Evolutionary conservation across 2,797 vertebrate species (phyloP).

Genomic region (Sternarchorhynchus goeldii): DNA sequence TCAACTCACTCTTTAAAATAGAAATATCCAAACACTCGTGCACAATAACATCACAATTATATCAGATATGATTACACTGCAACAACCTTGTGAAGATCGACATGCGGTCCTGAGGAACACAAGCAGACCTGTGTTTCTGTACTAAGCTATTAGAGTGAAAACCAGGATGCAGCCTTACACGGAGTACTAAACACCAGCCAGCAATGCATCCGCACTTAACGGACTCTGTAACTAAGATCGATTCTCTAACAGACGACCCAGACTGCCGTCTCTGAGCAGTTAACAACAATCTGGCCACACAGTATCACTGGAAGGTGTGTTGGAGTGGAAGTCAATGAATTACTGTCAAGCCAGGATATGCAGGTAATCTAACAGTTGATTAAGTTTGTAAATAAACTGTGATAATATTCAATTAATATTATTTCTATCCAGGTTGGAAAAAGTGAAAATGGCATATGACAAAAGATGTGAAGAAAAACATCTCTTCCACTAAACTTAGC

Average conservation of each 20-base stretch:
- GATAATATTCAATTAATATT: background rate
- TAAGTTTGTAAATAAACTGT: slow-evolving; percentile 16
- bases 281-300: slow-evolving; percentile 28
- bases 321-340: slow-evolving; percentile 4
- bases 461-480: too few relatives aligned
- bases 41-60: too few relatives aligned
- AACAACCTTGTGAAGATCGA: too few relatives aligned
- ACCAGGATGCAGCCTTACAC: background rate
- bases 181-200: slow-evolving; percentile 20
- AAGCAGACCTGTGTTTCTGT: background rate
- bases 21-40: too few relatives aligned
- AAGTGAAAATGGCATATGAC: too few relatives aligned
- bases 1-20: too few relatives aligned
- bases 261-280: slow-evolving; percentile 56
- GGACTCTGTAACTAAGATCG: slow-evolving; percentile 59
- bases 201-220: background rate
- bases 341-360: slow-evolving; percentile 14
- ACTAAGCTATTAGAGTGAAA: slow-evolving; percentile 3
- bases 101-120: background rate
- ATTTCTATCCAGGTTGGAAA: too few relatives aligned
- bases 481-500: too few relatives aligned
- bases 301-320: slow-evolving; percentile 22
- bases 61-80: too few relatives aligned
- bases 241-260: slow-evolving; percentile 69
- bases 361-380: slow-evolving; percentile 23